phyloP scores from a whole-genome alignment of 2,888 invertebrate genomes.

The Glaucopsyche alexis region DNA sequence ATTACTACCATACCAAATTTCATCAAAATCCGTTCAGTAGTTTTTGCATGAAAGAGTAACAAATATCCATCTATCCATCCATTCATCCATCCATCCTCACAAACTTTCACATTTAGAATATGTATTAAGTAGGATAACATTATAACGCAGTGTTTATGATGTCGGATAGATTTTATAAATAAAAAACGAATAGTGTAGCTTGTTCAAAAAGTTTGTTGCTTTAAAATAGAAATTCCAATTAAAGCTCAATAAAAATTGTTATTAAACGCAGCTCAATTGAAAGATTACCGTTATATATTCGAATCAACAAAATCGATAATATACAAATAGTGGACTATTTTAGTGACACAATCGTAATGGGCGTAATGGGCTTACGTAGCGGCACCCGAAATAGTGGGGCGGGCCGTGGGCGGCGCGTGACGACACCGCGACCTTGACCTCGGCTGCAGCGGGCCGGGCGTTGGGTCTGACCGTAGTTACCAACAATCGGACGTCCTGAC shows the following conservation, averaged over 20 bases:
- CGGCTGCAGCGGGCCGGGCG: not conserved
- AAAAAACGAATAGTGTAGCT: too few relatives aligned
- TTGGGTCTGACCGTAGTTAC: not conserved
- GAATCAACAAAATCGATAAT: not conserved
- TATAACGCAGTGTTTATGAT: not conserved
- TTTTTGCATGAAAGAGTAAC: too few relatives aligned
- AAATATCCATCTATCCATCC: too few relatives aligned
- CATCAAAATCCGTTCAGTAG: too few relatives aligned
- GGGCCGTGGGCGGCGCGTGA: not conserved
- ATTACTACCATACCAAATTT: too few relatives aligned
- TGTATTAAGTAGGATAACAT: too few relatives aligned
- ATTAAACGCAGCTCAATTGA: not conserved
- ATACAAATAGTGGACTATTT: conserved; percentile 1
- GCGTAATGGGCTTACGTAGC: not conserved
- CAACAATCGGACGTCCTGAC: not conserved
- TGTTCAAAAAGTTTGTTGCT: not conserved
- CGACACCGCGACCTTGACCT: conserved; percentile 4
- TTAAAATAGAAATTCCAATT: not conserved
- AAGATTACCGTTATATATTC: not conserved
- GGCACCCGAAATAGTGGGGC: not conserved
- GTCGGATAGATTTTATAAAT: too few relatives aligned
- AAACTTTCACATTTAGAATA: too few relatives aligned
- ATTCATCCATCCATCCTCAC: too few relatives aligned
- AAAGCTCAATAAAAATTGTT: not conserved
- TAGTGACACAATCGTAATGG: not conserved